Evolutionary conservation across 2,113 vertebrate genomes (phyloP).

Genomic region (Tragelaphus strepsiceros): DNA sequence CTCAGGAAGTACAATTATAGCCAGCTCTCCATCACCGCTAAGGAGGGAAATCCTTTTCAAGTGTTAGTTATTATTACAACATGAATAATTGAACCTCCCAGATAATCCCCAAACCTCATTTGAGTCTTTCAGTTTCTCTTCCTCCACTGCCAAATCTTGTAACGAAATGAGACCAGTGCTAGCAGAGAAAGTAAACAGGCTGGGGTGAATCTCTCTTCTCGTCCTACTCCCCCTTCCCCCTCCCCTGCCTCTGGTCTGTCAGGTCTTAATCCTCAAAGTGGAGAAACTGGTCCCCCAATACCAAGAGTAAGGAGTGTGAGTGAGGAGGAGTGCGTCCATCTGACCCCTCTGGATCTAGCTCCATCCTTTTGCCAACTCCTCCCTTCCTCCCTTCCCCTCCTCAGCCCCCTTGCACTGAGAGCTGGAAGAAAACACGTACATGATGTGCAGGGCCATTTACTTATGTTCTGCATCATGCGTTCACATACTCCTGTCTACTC

Average conservation of each 20-base stretch:
- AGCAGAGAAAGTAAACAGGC: neutral
- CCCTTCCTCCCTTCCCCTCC: neutral
- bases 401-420: neutral
- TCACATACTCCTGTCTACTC: neutral
- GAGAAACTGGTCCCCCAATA: neutral
- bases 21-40: slow-evolving; percentile 24
- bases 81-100: slow-evolving; percentile 57
- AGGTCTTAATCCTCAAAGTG: neutral
- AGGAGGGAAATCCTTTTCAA: slow-evolving; percentile 43
- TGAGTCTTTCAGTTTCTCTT: slow-evolving; percentile 35
- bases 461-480: neutral
- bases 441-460: neutral
- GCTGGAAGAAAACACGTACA: neutral
- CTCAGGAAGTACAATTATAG: slow-evolving; percentile 37
- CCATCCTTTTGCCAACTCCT: neutral
- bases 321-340: neutral
- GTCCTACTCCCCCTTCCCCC: neutral
- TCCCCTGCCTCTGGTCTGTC: neutral
- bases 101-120: slow-evolving; percentile 45
- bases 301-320: neutral
- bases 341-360: neutral
- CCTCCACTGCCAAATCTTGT: neutral
- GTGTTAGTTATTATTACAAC: slow-evolving; percentile 47
- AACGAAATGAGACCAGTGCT: neutral
- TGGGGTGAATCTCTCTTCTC: neutral